Evolutionary conservation across 2,888 invertebrate species (phyloP).

Genomic region (Drosophila mimetica): DNA sequence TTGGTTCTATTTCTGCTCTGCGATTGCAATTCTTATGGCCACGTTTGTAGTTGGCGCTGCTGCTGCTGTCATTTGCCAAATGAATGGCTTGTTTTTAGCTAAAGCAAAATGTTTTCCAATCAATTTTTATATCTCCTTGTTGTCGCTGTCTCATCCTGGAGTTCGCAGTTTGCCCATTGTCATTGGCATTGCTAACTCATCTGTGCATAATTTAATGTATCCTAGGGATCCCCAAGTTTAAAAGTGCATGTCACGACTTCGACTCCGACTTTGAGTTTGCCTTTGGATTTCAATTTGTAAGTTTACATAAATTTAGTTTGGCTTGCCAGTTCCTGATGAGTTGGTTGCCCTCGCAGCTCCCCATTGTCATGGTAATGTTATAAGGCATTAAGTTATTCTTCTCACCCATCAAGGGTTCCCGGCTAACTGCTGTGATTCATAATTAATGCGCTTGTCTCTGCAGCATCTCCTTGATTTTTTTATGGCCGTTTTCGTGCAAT

Average conservation of each 20-base stretch:
- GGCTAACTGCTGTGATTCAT: conserved; percentile 65
- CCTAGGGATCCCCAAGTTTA: conserved; percentile 46
- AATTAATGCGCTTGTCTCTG: conserved; percentile 61
- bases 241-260: conserved; percentile 75
- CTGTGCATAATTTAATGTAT: conserved; percentile 84
- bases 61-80: conserved; percentile 75
- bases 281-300: conserved; percentile 74
- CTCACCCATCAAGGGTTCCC: conserved; percentile 42
- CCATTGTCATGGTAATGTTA: conserved; percentile 69
- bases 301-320: conserved; percentile 69
- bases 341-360: conserved; percentile 60
- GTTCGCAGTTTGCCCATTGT: conserved; percentile 44
- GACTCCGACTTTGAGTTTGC: conserved; percentile 21
- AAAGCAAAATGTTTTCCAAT: conserved; percentile 82
- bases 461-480: conserved; percentile 14
- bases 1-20: conserved; percentile 43
- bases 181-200: conserved; percentile 83
- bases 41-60: conserved; percentile 65
- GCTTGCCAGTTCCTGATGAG: conserved; percentile 64
- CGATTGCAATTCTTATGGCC: conserved; percentile 67
- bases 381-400: conserved; percentile 57
- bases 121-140: conserved; percentile 82
- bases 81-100: conserved; percentile 78
- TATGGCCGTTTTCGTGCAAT: conserved; percentile 33
- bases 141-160: conserved; percentile 32